phyloP scores from a whole-genome alignment of 1,140 invertebrate genomes.

The Lasaia peninsularis region DNA sequence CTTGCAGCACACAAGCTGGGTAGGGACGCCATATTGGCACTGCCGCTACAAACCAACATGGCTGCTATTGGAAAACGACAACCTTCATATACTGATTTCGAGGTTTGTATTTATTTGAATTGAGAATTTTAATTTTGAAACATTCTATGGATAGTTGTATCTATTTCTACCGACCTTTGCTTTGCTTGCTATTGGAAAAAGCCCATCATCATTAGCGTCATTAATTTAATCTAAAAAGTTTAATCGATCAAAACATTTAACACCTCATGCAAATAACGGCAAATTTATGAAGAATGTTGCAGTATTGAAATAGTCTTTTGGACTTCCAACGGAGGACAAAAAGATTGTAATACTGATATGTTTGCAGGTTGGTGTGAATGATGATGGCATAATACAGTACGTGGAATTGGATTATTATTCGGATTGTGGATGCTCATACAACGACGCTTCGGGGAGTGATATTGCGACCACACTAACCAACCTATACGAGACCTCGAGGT shows the following conservation, averaged over 20 bases:
- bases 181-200: too few relatives aligned
- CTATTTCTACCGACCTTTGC: too few relatives aligned
- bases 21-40: constrained; percentile 44
- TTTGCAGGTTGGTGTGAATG: constrained; percentile 79
- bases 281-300: too few relatives aligned
- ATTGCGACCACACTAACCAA: constrained; percentile 62
- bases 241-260: too few relatives aligned
- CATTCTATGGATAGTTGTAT: background rate
- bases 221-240: too few relatives aligned
- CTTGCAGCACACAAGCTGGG: constrained; percentile 51
- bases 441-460: constrained; percentile 71
- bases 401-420: constrained; percentile 78
- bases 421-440: constrained; percentile 79
- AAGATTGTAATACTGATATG: background rate
- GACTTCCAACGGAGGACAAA: too few relatives aligned
- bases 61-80: constrained; percentile 34
- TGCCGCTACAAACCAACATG: constrained; percentile 78
- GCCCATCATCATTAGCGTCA: too few relatives aligned
- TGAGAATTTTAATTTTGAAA: too few relatives aligned
- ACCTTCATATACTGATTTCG: constrained; percentile 28
- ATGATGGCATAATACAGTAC: constrained; percentile 81
- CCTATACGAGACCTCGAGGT: constrained; percentile 78
- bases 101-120: constrained; percentile 20
- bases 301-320: too few relatives aligned
- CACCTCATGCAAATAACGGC: too few relatives aligned